A percentile compares a stretch with the other conserved stretches of the same genome.
These are phyloP conservation scores for Poicephalus gulielmi DNA, from an alignment of 2,113 vertebrate species.

Conservation along the genomic window DNA sequence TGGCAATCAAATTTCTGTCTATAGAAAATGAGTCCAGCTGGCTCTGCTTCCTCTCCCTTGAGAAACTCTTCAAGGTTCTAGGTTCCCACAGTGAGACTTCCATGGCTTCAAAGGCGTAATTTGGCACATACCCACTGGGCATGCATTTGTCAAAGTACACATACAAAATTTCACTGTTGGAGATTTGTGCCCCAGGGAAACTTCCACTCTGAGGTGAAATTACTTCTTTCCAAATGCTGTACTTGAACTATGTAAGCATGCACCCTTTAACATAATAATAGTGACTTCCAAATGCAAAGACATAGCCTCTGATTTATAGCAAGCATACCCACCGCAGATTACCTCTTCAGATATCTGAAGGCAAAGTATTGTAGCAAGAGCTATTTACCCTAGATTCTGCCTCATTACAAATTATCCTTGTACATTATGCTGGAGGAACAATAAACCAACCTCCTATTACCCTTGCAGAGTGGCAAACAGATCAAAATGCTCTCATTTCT, in stretches of 20 bases:
- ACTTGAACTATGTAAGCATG: slow-evolving; percentile 40
- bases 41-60: slow-evolving; percentile 58
- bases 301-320: slow-evolving; percentile 52
- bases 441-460: slow-evolving; percentile 28
- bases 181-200: slow-evolving; percentile 48
- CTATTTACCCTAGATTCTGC: slow-evolving; percentile 30
- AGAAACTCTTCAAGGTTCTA: slow-evolving; percentile 62
- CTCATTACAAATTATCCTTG: slow-evolving; percentile 42
- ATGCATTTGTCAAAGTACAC: slow-evolving; percentile 50
- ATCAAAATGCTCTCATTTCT: slow-evolving; percentile 1
- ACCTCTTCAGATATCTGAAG: slow-evolving; percentile 44
- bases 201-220: slow-evolving; percentile 56
- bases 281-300: slow-evolving; percentile 46
- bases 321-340: slow-evolving; percentile 25
- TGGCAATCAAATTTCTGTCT: slow-evolving; percentile 42
- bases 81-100: slow-evolving; percentile 58
- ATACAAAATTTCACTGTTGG: slow-evolving; percentile 36
- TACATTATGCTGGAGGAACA: slow-evolving; percentile 17
- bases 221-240: slow-evolving; percentile 55
- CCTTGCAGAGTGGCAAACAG: not conserved
- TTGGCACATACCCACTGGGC: slow-evolving; percentile 47
- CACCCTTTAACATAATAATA: slow-evolving; percentile 56
- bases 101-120: slow-evolving; percentile 57
- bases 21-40: slow-evolving; percentile 57
- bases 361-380: slow-evolving; percentile 17